Conservation (phyloP, 2,888 invertebrate genomes). For the Thalpophila matura region DNA sequence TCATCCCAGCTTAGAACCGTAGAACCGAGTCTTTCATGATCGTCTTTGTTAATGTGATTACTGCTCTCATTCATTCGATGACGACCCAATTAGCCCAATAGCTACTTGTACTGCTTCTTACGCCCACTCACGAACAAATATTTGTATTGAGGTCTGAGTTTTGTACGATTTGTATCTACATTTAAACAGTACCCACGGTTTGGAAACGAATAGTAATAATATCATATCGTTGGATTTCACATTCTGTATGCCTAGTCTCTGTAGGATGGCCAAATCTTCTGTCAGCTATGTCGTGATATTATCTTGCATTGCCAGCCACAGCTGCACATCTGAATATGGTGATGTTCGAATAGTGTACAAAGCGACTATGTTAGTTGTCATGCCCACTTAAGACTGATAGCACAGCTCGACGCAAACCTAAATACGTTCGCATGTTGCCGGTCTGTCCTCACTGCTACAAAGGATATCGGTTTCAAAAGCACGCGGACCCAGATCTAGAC, state of each 20-base stretch:
- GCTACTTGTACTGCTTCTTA: conserved; percentile 32
- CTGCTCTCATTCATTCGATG: conserved; percentile 35
- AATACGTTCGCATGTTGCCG: conserved; percentile 32
- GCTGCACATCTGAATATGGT: conserved; percentile 21
- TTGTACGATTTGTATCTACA: conserved; percentile 6
- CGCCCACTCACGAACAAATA: conserved; percentile 2
- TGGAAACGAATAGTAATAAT: too few species aligned
- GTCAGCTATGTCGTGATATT: not conserved
- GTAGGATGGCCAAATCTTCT: not conserved
- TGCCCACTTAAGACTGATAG: conserved; percentile 38
- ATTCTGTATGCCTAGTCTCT: not conserved
- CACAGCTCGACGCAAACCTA: conserved; percentile 38
- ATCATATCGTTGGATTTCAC: not conserved
- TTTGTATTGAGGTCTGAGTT: conserved; percentile 4
- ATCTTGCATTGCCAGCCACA: conserved; percentile 13
- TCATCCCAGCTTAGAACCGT: conserved; percentile 2
- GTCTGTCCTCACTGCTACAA: conserved; percentile 38
- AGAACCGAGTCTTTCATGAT: conserved; percentile 27
- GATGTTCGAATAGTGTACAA: conserved; percentile 31
- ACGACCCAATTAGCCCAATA: conserved; percentile 35
- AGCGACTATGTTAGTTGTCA: conserved; percentile 39
- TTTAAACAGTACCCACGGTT: not conserved
- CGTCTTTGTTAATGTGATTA: conserved; percentile 35
- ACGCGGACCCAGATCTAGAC: conserved; percentile 15
- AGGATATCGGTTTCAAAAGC: conserved; percentile 51